Base-by-base conservation (phyloP, 2,797 vertebrate species). In the Cottoperca gobio region DNA sequence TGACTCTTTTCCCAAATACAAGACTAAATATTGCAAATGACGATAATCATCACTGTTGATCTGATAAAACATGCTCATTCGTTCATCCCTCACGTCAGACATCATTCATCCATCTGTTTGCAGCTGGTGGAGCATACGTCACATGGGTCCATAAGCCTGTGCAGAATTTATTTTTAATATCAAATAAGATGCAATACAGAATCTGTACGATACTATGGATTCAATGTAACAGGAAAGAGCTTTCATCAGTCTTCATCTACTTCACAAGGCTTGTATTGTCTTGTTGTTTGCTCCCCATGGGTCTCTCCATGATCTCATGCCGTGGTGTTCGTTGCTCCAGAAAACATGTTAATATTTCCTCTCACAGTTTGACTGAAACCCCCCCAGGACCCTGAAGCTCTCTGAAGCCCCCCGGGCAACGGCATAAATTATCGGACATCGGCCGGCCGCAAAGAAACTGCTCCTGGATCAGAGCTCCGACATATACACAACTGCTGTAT, bases 341-440 rank as follows among this genome's bases (percentile, higher is more conserved):
- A 64, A 48, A 46, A 3, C 24, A 43, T 21, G 50, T 49, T 60
- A 67, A 62, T 66, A 42, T 71, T 58, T 64, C 24, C 42, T 52
- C n/a, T 73, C 62, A 43, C 61, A 23, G 31, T 26, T 1, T 50
- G 39, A 52, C 52, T 12, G 3, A 42, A 8, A 23, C 39, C n/a
- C 35, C 52, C 42, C n/a, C 66, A 14, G 46, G 31, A 64, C 2
- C 78, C 75, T 23, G 12, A 28, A 11, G 23, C 62, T 58, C 48
- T 66, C 60, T 8, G 83, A n/a, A n/a, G n/a, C n/a, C 73, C 55
- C 73, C 39, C 1, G 40, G 76, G 76, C 65, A 31, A 31, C 1
- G 0, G 26, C 73, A 81, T 69, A 71, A 59, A 75, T 82, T 60
- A 73, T 5, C 53, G 65, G 45, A 52, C 67, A 52, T 68, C 42